Percentiles rank a stretch among this genome's conserved stretches.
Conservation (phyloP, 2,113 vertebrate species). For the Ptyas mucosa region DNA sequence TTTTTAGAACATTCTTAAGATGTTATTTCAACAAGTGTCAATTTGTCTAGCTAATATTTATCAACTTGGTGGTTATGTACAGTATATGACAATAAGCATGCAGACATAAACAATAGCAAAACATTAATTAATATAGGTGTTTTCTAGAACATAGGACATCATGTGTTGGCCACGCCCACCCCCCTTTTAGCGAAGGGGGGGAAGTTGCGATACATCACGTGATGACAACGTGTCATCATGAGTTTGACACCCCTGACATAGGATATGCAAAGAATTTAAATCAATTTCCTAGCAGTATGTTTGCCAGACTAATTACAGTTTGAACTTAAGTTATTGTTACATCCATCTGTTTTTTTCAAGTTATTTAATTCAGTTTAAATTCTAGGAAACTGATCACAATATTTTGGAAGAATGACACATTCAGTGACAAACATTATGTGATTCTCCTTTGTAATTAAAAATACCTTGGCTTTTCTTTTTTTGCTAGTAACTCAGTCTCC, state of each 20-base stretch:
- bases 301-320: not conserved
- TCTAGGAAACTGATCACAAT: not conserved
- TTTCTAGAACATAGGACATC: not conserved
- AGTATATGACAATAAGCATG: not conserved
- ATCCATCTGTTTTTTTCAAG: not conserved
- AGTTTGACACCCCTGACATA: too few species aligned
- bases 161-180: too few species aligned
- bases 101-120: not conserved
- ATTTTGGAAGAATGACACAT: not conserved
- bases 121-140: not conserved
- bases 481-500: slow-evolving; percentile 83
- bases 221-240: too few species aligned
- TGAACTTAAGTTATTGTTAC: not conserved
- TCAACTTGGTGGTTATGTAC: not conserved
- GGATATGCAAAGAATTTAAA: not conserved
- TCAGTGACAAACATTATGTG: not conserved
- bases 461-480: slow-evolving; percentile 21
- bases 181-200: too few species aligned
- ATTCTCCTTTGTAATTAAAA: not conserved
- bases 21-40: not conserved
- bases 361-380: not conserved
- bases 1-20: not conserved
- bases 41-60: not conserved
- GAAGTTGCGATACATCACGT: too few species aligned
- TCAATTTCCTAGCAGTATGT: not conserved